These are phyloP conservation scores for Diarsia brunnea DNA, from an alignment of 2,888 invertebrate genomes.

Conservation along the genomic window DNA sequence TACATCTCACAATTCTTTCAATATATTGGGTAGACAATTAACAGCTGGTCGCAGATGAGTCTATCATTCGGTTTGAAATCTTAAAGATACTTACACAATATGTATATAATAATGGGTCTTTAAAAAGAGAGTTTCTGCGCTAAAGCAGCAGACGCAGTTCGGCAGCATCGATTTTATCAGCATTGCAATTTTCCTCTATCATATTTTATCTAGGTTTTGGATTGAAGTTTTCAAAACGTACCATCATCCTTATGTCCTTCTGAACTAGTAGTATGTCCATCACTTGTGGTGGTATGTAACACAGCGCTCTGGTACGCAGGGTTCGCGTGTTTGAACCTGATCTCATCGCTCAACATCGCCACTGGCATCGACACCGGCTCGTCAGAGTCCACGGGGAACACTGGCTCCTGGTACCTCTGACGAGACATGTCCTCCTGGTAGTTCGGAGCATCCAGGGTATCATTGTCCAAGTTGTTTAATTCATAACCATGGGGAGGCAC, in stretches of 20 bases:
- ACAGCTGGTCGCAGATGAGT: background rate
- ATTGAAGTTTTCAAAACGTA: slow-evolving; percentile 63
- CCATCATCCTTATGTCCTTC: slow-evolving; percentile 87
- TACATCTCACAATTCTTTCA: background rate
- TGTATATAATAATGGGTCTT: too few relatives aligned
- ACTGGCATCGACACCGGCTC: slow-evolving; percentile 88
- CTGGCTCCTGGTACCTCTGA: slow-evolving; percentile 81
- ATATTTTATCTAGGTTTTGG: background rate
- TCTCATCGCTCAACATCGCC: slow-evolving; percentile 83
- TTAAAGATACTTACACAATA: background rate
- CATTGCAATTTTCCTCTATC: background rate
- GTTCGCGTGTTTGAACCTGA: slow-evolving; percentile 93
- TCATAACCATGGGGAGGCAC: slow-evolving; percentile 92
- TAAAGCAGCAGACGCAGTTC: background rate
- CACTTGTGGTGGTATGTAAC: slow-evolving; percentile 89
- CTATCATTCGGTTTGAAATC: background rate
- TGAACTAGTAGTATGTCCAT: slow-evolving; percentile 72
- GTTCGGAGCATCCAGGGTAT: slow-evolving; percentile 92
- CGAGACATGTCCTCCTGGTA: slow-evolving; percentile 86
- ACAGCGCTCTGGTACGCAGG: slow-evolving; percentile 95
- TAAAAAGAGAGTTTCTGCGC: background rate
- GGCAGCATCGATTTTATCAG: background rate
- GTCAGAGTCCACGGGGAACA: slow-evolving; percentile 84
- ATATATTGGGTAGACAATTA: background rate
- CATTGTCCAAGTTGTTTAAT: slow-evolving; percentile 92